Evolutionary conservation across 2,888 invertebrate species (phyloP).

Genomic region (Parasteatoda lunata): DNA sequence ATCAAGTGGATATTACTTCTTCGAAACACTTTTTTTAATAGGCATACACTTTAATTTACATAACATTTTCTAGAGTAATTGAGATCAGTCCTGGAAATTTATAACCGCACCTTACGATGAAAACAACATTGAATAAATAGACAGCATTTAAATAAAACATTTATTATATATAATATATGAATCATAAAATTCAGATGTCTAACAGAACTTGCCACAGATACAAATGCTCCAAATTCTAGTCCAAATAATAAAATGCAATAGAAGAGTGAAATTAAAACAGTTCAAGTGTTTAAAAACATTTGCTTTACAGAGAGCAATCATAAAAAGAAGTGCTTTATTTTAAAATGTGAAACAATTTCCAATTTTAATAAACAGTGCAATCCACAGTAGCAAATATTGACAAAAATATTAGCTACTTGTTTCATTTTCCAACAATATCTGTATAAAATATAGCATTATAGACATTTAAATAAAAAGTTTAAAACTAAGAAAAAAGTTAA

Average conservation of each 20-base stretch:
- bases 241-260: conserved; percentile 5
- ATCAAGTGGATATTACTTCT: no score
- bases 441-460: no score
- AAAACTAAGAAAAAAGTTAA: no score
- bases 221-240: background rate
- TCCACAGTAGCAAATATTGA: background rate
- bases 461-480: no score
- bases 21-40: no score
- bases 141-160: background rate
- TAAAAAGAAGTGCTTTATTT: background rate
- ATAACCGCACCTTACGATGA: no score
- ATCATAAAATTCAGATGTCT: background rate
- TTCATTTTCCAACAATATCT: no score
- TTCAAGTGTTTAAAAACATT: background rate
- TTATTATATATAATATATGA: background rate
- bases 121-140: background rate
- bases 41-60: no score
- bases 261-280: background rate
- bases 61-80: no score
- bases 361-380: background rate
- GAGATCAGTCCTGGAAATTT: no score
- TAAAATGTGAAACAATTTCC: background rate
- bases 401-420: no score
- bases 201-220: background rate
- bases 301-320: no score